phyloP scores from a whole-genome alignment of 2,888 invertebrate species.

The Drosophila rellima region DNA sequence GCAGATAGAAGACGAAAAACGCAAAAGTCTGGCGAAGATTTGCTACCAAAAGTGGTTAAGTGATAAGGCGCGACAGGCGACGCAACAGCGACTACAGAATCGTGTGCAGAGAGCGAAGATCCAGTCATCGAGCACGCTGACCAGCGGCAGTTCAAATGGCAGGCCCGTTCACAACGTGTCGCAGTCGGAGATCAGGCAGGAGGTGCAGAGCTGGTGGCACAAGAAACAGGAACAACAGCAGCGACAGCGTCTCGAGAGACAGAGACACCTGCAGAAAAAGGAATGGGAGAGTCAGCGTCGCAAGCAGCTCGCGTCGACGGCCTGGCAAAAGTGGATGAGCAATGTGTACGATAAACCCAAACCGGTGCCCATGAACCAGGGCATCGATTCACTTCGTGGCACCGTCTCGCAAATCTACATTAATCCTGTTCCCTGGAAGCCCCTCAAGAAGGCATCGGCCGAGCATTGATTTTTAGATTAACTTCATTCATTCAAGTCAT shows the following conservation, averaged over 20 bases:
- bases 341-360: conserved; percentile 82
- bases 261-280: conserved; percentile 40
- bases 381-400: conserved; percentile 83
- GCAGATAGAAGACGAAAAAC: conserved; percentile 52
- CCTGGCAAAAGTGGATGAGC: conserved; percentile 82
- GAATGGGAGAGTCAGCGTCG: conserved; percentile 57
- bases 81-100: conserved; percentile 23
- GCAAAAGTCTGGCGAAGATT: conserved; percentile 68
- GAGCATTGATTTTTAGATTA: neutral
- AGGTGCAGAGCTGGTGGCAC: conserved; percentile 52
- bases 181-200: conserved; percentile 45
- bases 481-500: conserved; percentile 3
- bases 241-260: conserved; percentile 63
- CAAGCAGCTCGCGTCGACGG: conserved; percentile 65
- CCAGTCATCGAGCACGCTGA: neutral
- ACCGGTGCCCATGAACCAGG: conserved; percentile 84
- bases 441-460: conserved; percentile 9
- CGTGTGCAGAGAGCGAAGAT: conserved; percentile 10
- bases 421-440: conserved; percentile 82
- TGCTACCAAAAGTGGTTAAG: conserved; percentile 81
- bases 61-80: conserved; percentile 56
- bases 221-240: conserved; percentile 73
- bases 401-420: conserved; percentile 82
- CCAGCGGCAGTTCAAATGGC: neutral
- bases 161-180: conserved; percentile 36